These are phyloP conservation scores for Muscidifurax raptorellus DNA, from an alignment of 1,140 invertebrate species.

Conservation along the genomic window DNA sequence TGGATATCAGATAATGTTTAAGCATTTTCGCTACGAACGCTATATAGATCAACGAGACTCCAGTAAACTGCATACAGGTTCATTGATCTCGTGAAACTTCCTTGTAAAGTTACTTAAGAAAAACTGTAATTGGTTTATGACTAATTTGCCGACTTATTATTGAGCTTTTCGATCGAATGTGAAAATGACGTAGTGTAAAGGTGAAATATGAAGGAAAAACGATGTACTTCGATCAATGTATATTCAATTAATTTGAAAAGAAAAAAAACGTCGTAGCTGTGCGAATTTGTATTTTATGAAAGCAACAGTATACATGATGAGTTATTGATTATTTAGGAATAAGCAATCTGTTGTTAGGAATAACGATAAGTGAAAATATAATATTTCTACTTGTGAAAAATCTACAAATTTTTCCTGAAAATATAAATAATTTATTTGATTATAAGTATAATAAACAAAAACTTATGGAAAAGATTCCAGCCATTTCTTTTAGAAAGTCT, in stretches of 20 bases:
- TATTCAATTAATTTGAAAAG: constrained; percentile 21
- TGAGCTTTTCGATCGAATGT: constrained; percentile 4
- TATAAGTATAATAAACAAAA: constrained; percentile 27
- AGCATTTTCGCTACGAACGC: constrained; percentile 13
- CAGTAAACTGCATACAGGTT: background rate
- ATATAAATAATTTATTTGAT: constrained; percentile 37
- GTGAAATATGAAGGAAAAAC: background rate
- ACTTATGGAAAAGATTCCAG: constrained; percentile 6
- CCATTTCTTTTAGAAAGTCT: background rate
- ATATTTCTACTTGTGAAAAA: constrained; percentile 60
- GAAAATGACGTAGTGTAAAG: background rate
- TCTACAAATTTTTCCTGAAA: constrained; percentile 18
- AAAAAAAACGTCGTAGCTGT: constrained; percentile 1
- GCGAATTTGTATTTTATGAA: constrained; percentile 40
- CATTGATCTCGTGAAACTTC: constrained; percentile 31
- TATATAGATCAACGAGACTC: constrained; percentile 18
- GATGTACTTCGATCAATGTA: background rate
- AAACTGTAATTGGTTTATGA: constrained; percentile 6
- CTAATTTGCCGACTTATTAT: constrained; percentile 15
- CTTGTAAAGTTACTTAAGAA: constrained; percentile 48
- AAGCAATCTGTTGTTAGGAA: constrained; percentile 61
- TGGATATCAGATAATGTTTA: constrained; percentile 44
- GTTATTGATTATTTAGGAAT: constrained; percentile 47
- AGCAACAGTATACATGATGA: constrained; percentile 30
- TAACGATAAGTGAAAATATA: constrained; percentile 57